Conservation (phyloP, 2,888 invertebrate species). For the Clusia tigrina region DNA sequence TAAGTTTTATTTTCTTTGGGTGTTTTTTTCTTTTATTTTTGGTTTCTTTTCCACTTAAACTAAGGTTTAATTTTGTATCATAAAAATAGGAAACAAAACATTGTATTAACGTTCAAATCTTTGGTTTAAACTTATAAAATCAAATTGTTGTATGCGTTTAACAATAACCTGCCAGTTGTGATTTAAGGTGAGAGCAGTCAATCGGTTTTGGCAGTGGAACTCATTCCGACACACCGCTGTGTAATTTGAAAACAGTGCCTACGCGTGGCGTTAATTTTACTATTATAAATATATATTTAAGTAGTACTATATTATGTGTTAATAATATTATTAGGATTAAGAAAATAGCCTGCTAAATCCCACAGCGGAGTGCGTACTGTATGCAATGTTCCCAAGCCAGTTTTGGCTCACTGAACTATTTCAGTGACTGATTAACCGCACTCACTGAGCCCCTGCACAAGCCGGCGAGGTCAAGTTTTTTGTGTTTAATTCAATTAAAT, state of each 20-base stretch:
- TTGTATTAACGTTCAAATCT: slow-evolving; percentile 26
- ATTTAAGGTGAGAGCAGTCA: slow-evolving; percentile 47
- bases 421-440: slow-evolving; percentile 45
- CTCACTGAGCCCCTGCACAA: slow-evolving; percentile 59
- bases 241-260: slow-evolving; percentile 26
- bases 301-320: no score
- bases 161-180: slow-evolving; percentile 49
- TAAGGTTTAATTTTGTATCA: slow-evolving; percentile 39
- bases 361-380: slow-evolving; percentile 36
- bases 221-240: slow-evolving; percentile 29
- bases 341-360: slow-evolving; percentile 34
- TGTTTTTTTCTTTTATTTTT: slow-evolving; percentile 23
- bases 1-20: slow-evolving; percentile 27
- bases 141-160: slow-evolving; percentile 11
- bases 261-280: slow-evolving; percentile 29
- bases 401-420: slow-evolving; percentile 45
- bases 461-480: slow-evolving; percentile 44
- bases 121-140: slow-evolving; percentile 30
- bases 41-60: slow-evolving; percentile 30
- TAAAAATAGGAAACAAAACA: slow-evolving; percentile 44
- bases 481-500: no score
- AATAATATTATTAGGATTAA: slow-evolving; percentile 13
- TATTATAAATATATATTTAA: slow-evolving; percentile 33
- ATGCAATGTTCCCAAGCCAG: slow-evolving; percentile 26
- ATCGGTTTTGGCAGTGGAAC: slow-evolving; percentile 33